Evolutionary conservation across 2,113 vertebrate species (phyloP), one percentile per base, ranked within the genome.

Genomic region (Crotalus viridis): DNA sequence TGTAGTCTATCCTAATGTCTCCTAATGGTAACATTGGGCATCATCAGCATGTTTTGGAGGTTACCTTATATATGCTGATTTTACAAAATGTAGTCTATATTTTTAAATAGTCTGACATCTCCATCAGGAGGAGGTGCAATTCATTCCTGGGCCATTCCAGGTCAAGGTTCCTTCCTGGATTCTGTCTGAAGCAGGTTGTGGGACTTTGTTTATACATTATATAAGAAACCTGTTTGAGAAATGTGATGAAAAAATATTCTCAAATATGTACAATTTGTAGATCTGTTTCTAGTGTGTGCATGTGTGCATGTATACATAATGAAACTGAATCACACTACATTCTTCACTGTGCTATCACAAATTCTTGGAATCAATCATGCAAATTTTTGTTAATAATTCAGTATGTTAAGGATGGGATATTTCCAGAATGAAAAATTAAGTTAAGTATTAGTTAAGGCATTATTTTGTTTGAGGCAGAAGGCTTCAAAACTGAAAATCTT

Each of bases 381-480:
- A 91, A 91, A 61, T 61, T 91, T 55, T n/a, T 55, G 48, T 91
- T 85, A 91, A 87, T 91, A 91, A 91, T 85, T 86, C 90, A 85
- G 43, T 55, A 48, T n/a, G 81, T 91, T 91, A 51, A 91, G 13
- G 26, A 61, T 26, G 54, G 51, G 61, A 91, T 87, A 43, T 26
- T 87, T 87, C 87, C 57, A 91, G 43, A 56, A 59, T n/a, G 43
- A 39, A 19, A 86, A 86, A 87, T 48, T 19, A 43, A 57, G 52
- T 54, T 33, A 85, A 91, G n/a, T 81, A 33, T n/a, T 85, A 56
- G n/a, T 85, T 69, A 85, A 91, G 33, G 33, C 69, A 87, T 56
- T 22, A 8, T 26, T 64, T 57, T 46, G 12, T 91, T 91, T 46
- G n/a, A 22, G 55, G 39, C 5, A 28, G 43, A 10, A 26, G 26